Evolutionary conservation across 2,888 invertebrate species (phyloP), one percentile per base, ranked within the genome.

Genomic region (Pseudeuparius sepicola): DNA sequence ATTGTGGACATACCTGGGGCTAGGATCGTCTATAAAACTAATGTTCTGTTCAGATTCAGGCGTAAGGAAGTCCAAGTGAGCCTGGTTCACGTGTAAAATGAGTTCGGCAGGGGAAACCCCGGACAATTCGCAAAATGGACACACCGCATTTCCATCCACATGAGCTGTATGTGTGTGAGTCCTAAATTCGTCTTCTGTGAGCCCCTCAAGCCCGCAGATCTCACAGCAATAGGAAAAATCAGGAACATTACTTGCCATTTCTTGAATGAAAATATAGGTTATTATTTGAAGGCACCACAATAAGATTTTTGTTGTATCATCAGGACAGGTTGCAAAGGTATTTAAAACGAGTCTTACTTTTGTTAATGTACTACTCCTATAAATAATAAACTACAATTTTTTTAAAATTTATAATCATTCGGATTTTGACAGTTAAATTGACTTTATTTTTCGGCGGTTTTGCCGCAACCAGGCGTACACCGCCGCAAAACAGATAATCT

Each of bases 141-240:
- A 87, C 31, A 78, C 77, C 6, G 78, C 77, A 42, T 78, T 73
- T 1, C 83, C 83, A 41, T 82, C 80, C 6, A 87, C 75, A 57
- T 87, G 87, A 47, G 76, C 79, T 27, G 79, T 71, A 35, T 80
- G 68, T 40, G 85, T 84, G 59, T 88, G 88, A 12, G 75, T 68
- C 41, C 84, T 66, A 75, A 87, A 80, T 46, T 81, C 75, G 42
- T 82, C 82, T 56, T 83, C 83, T 39, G 75, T 76, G 40, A 87
- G 68, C 12, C 82, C 82, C 50, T 84, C 83, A 44, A 79, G 72
- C n/a, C 86, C 86, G 59, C 88, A 88, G 43, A 87, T 81, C 63
- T 87, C 84, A 63, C 87, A 88, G 34, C 78, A 73, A 58, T 76
- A 73, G 52, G 61, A 68, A 50, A 70, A 60, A 52, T 71, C 71